Evolutionary conservation across 2,888 invertebrate species (phyloP), one percentile per base, ranked within the genome.

Genomic region (Drosophila phalerata): DNA sequence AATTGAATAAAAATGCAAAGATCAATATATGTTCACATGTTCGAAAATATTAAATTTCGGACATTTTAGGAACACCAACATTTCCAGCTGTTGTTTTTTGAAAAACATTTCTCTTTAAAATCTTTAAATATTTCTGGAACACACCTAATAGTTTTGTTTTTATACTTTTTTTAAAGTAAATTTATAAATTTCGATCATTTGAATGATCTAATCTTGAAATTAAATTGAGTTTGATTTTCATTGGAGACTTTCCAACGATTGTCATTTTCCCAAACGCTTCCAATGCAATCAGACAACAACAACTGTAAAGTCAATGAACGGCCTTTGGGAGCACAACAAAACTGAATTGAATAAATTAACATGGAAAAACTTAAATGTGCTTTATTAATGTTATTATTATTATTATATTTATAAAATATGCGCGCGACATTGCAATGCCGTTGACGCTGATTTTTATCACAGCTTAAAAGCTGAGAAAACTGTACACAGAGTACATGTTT

Each of bases 231-330:
- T 22, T 22, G n/a, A 19, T 13, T n/a, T 11, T 19, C 37, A 52
- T 32, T 8, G n/a, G 48, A 55, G 34, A 10, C 47, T 66, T 79
- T 75, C 73, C 75, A 77, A 53, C 22, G 34, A 10, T 25, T 37
- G 40, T 34, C 25, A 38, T 15, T 57, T 71, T 71, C 74, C 73
- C 62, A 60, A 58, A 47, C 3, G 17, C n/a, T 62, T 82, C 68
- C 80, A 73, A 67, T 74, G 60, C 25, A 34, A 28, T 28, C 51
- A 47, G 13, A 69, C 63, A 83, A 49, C 47, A n/a, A 75, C 63
- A 83, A 49, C 48, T 38, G 19, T 42, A 25, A 70, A 80, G 85
- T 85, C 85, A 85, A 85, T 85, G 85, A 85, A 85, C 85, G 88
- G 78, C 85, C 89, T 89, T 87, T 89, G 61, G 28, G 13, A 49